A percentile compares a stretch with the other conserved stretches of the same genome.
Conservation (phyloP, 2,888 invertebrate genomes). For the Drosophila algonquin region DNA sequence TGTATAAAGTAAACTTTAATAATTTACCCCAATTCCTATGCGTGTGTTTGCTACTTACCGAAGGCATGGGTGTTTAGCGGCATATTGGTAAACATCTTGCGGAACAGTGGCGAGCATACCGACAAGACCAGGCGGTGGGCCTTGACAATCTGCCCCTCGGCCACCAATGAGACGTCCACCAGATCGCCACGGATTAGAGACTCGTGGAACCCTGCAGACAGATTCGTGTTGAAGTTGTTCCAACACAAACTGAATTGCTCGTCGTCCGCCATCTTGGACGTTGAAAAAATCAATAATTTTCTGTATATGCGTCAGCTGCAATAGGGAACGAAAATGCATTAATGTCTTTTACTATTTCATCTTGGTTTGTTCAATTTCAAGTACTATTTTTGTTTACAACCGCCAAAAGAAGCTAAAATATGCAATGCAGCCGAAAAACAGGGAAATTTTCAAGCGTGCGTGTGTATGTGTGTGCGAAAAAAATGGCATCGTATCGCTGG, state of each 20-base stretch:
- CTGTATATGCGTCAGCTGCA: slow-evolving; percentile 65
- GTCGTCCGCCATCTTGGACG: slow-evolving; percentile 88
- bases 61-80: slow-evolving; percentile 88
- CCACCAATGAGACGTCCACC: slow-evolving; percentile 89
- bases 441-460: slow-evolving; percentile 63
- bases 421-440: slow-evolving; percentile 49
- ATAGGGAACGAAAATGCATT: slow-evolving; percentile 24
- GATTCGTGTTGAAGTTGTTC: slow-evolving; percentile 90
- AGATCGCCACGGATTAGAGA: slow-evolving; percentile 88
- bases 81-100: slow-evolving; percentile 89
- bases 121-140: slow-evolving; percentile 90
- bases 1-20: background rate
- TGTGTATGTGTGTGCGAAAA: slow-evolving; percentile 5
- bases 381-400: slow-evolving; percentile 54
- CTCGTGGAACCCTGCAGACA: slow-evolving; percentile 89
- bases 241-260: slow-evolving; percentile 90
- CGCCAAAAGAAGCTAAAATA: slow-evolving; percentile 35
- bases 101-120: slow-evolving; percentile 90
- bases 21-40: background rate
- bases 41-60: slow-evolving; percentile 84
- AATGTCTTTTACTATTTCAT: background rate
- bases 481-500: background rate
- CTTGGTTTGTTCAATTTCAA: background rate
- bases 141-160: slow-evolving; percentile 89
- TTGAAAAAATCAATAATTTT: slow-evolving; percentile 75